These are phyloP conservation scores for Pyrocephalus nanus DNA, from an alignment of 2,797 vertebrate species.

Conservation along the genomic window DNA sequence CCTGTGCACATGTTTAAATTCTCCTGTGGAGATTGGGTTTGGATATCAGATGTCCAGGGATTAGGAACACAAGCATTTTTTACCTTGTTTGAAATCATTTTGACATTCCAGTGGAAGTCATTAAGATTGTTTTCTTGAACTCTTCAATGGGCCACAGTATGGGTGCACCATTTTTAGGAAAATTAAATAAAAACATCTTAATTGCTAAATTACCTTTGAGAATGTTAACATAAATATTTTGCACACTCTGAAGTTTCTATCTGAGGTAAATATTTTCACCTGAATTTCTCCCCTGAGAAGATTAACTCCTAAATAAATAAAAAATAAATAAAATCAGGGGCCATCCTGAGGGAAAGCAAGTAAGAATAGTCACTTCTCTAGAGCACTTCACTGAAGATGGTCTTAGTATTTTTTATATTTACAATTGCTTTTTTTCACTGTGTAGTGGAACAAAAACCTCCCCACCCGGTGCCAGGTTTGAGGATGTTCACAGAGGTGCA, in stretches of 20 bases:
- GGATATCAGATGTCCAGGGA: neutral
- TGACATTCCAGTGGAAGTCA: neutral
- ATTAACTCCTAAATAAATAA: neutral
- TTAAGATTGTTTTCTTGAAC: constrained; percentile 17
- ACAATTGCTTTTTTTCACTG: neutral
- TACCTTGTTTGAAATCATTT: constrained; percentile 14
- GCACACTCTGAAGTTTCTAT: neutral
- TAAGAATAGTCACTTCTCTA: neutral
- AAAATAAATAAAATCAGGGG: neutral
- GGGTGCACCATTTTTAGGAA: neutral
- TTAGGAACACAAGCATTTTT: neutral
- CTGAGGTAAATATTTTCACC: neutral
- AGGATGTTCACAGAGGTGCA: neutral
- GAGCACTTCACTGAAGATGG: neutral
- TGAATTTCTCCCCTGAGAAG: neutral
- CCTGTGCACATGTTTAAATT: constrained; percentile 23
- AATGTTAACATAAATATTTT: neutral
- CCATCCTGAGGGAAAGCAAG: neutral
- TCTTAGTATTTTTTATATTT: neutral
- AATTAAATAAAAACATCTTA: neutral
- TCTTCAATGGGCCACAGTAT: neutral
- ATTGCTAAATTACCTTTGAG: neutral
- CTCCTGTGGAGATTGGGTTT: constrained; percentile 8
- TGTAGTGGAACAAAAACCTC: neutral
- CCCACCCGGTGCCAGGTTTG: neutral